phyloP scores from a whole-genome alignment of 2,888 invertebrate genomes.

The Leuctra nigra region DNA sequence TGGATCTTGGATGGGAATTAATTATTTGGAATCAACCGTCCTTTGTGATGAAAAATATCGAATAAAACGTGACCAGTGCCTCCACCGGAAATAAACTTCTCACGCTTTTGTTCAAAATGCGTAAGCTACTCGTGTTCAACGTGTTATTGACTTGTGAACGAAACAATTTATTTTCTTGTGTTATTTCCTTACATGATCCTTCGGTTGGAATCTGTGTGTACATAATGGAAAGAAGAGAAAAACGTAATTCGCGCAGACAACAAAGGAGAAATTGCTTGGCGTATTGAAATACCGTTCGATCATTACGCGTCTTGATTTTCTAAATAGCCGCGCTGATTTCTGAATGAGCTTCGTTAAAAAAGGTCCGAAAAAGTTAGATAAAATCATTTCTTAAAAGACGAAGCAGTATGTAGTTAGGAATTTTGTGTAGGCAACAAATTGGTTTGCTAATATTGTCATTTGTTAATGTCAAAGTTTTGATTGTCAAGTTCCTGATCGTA shows the following conservation, averaged over 20 bases:
- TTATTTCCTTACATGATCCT: neutral
- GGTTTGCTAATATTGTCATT: no score
- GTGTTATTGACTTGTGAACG: neutral
- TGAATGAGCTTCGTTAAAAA: neutral
- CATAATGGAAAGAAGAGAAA: neutral
- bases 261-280: neutral
- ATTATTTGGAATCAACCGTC: no score
- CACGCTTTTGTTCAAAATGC: neutral
- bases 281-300: conserved; percentile 1
- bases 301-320: neutral
- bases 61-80: neutral
- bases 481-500: no score
- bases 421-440: no score
- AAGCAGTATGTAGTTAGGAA: no score
- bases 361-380: no score
- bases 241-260: neutral
- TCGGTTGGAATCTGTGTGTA: neutral
- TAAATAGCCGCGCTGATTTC: neutral
- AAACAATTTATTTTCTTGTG: neutral
- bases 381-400: no score
- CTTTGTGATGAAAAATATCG: no score
- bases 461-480: no score
- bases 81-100: no score
- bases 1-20: no score
- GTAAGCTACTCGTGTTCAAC: neutral